Evolutionary conservation across 2,113 vertebrate species (phyloP).

Genomic region (Gyps fulvus): DNA sequence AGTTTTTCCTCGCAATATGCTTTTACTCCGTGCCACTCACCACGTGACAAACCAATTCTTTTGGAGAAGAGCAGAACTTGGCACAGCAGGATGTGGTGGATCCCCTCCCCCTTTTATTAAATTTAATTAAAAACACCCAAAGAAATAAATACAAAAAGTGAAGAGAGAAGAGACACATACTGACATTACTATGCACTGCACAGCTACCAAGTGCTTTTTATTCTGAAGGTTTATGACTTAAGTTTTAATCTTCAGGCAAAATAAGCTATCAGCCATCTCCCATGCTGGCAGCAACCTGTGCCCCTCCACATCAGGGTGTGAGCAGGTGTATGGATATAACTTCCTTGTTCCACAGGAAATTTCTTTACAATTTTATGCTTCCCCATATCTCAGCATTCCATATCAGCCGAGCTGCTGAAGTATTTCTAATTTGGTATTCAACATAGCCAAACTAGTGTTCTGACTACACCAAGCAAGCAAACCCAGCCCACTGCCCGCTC

Average conservation of each 20-base stretch:
- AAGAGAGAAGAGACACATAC: not conserved
- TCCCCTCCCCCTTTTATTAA: not conserved
- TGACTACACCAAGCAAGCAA: not conserved
- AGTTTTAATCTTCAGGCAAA: not conserved
- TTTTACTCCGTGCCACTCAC: not conserved
- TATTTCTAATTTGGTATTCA: not conserved
- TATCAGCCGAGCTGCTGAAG: not conserved
- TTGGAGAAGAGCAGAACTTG: not conserved
- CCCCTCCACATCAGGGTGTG: not conserved
- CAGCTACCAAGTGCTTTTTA: not conserved
- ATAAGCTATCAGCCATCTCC: not conserved
- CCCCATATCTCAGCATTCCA: not conserved
- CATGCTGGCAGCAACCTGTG: accelerated
- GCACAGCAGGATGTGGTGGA: not conserved
- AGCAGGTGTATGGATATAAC: not conserved
- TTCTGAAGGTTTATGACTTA: not conserved
- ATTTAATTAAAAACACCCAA: not conserved
- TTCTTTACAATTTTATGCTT: not conserved
- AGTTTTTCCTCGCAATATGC: not conserved
- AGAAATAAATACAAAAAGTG: not conserved
- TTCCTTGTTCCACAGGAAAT: not conserved
- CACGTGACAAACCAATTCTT: not conserved
- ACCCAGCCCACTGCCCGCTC: accelerated
- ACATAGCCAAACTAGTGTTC: not conserved
- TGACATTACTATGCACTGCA: not conserved